A percentile compares a stretch with the other conserved stretches of the same genome.
phyloP scores from a whole-genome alignment of 2,113 vertebrate genomes.

The Muntiacus muntjak region DNA sequence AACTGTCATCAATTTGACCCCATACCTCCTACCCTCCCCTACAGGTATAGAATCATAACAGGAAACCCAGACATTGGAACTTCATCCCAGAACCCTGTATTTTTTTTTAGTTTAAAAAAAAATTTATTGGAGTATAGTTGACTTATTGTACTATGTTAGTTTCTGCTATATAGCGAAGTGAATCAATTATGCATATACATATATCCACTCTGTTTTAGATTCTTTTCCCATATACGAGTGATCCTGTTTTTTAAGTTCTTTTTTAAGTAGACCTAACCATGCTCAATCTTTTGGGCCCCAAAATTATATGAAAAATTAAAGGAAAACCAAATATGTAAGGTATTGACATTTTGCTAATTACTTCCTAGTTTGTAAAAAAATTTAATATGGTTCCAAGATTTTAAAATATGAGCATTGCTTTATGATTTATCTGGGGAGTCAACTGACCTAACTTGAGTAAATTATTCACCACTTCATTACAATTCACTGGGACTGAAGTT shows the following conservation, averaged over 20 bases:
- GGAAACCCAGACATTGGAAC: neutral
- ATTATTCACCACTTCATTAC: conserved; percentile 62
- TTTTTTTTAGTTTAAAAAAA: neutral
- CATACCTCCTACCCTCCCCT: neutral
- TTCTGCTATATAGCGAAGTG: neutral
- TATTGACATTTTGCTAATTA: neutral
- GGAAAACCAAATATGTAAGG: neutral
- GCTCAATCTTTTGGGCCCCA: neutral
- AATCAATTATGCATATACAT: neutral
- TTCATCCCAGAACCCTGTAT: neutral
- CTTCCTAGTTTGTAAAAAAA: neutral
- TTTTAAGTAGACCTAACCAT: neutral
- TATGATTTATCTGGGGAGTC: neutral
- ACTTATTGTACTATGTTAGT: neutral
- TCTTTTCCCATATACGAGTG: neutral
- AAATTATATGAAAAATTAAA: neutral
- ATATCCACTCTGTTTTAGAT: neutral
- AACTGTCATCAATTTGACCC: fast-evolving
- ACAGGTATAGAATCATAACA: too few relatives aligned
- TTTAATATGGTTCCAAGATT: neutral
- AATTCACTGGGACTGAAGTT: conserved; percentile 37
- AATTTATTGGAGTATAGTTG: neutral
- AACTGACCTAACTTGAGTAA: conserved; percentile 45
- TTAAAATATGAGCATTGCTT: conserved; percentile 18
- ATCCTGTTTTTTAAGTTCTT: neutral